These are phyloP conservation scores for Gavia stellata DNA, from an alignment of 2,113 vertebrate genomes.

Conservation along the genomic window DNA sequence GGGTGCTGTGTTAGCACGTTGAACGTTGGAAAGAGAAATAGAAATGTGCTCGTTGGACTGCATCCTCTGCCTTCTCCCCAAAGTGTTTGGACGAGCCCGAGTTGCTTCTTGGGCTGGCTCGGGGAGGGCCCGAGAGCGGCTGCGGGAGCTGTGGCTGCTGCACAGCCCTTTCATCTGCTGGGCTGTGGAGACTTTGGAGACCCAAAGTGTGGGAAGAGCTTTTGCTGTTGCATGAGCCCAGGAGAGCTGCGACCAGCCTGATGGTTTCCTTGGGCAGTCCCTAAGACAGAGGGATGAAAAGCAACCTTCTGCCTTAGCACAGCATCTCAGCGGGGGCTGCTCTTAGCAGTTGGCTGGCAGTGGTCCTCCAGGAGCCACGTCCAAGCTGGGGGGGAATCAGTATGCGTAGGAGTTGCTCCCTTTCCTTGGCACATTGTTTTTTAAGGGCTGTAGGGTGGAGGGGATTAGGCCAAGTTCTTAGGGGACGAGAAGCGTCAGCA, in stretches of 20 bases:
- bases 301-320: neutral
- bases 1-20: neutral
- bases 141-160: neutral
- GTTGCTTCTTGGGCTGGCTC: neutral
- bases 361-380: neutral
- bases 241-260: neutral
- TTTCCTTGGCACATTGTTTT: slow-evolving; percentile 40
- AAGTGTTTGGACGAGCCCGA: fast-evolving
- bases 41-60: neutral
- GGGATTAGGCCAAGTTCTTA: slow-evolving; percentile 49
- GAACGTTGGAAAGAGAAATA: neutral
- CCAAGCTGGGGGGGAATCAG: slow-evolving; percentile 19
- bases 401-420: slow-evolving; percentile 18
- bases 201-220: neutral
- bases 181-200: neutral
- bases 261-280: neutral
- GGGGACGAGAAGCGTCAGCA: slow-evolving; percentile 47
- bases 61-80: neutral
- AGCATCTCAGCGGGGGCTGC: neutral
- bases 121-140: neutral
- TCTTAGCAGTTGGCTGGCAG: neutral
- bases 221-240: neutral
- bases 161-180: neutral
- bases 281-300: neutral
- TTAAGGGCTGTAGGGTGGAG: slow-evolving; percentile 21